Evolutionary conservation across 35 echinoderm and acorn worm species (phyloP).

Genomic region (Amphiura filiformis): DNA sequence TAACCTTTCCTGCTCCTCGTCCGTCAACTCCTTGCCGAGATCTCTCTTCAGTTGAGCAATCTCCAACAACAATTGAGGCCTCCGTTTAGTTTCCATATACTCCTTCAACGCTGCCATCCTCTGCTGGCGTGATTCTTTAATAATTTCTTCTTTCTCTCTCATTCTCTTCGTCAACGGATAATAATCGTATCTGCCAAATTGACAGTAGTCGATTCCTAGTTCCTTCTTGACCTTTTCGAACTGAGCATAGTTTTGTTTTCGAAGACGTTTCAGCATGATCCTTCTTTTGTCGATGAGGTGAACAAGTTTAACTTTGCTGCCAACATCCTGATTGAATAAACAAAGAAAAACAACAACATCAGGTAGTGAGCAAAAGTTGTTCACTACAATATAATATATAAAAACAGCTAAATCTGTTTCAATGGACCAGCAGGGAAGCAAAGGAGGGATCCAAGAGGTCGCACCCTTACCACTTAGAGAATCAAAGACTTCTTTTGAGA

Average conservation of each 20-base stretch:
- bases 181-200: neutral
- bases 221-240: neutral
- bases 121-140: neutral
- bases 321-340: conserved; percentile 18
- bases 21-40: conserved; percentile 21
- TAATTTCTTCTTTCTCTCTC: neutral
- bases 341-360: neutral
- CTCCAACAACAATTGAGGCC: neutral
- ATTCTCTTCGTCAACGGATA: neutral
- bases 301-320: neutral
- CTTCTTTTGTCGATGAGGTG: conserved; percentile 8
- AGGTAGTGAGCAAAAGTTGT: too few species aligned
- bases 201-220: neutral
- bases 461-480: too few species aligned
- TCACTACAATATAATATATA: too few species aligned
- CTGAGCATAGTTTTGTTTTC: conserved; percentile 11
- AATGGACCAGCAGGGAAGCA: too few species aligned
- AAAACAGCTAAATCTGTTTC: too few species aligned
- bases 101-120: neutral
- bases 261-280: conserved; percentile 3
- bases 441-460: too few species aligned
- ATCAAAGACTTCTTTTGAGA: too few species aligned
- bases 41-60: conserved; percentile 27
- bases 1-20: conserved; percentile 10
- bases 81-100: neutral